phyloP scores from a whole-genome alignment of 2,888 invertebrate genomes.

The Cheilosia variabilis region DNA sequence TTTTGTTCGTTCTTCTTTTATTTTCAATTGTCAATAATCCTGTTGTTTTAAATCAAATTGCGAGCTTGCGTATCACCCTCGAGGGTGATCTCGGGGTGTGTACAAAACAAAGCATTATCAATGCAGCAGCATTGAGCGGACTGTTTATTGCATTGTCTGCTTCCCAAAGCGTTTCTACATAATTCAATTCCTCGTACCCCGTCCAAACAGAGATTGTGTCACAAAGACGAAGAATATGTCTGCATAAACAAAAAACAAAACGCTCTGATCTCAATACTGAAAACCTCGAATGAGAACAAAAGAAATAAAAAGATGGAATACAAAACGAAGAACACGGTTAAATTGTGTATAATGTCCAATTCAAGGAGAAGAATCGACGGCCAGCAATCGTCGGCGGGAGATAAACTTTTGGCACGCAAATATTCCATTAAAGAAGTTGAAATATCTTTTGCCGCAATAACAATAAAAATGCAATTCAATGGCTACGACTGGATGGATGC shows the following conservation, averaged over 20 bases:
- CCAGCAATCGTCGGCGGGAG: conserved; percentile 56
- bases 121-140: conserved; percentile 54
- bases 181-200: conserved; percentile 28
- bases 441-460: conserved; percentile 55
- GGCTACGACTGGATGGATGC: conserved; percentile 31
- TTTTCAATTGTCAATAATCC: conserved; percentile 7
- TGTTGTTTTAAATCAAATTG: conserved; percentile 31
- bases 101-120: conserved; percentile 37
- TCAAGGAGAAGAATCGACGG: conserved; percentile 61
- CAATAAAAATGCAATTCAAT: conserved; percentile 51
- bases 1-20: too few species aligned
- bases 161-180: conserved; percentile 54
- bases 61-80: conserved; percentile 34
- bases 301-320: background rate
- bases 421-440: conserved; percentile 61
- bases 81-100: conserved; percentile 7
- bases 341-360: conserved; percentile 59
- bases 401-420: conserved; percentile 73
- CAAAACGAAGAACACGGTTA: conserved; percentile 23
- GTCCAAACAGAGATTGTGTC: background rate
- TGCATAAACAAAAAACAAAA: conserved; percentile 52
- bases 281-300: conserved; percentile 47
- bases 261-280: conserved; percentile 41
- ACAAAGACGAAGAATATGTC: conserved; percentile 36
- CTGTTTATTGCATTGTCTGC: conserved; percentile 57